A percentile compares a stretch with the other conserved stretches of the same genome.
These are phyloP conservation scores for Spheniscus mendiculus DNA, from an alignment of 2,113 vertebrate species.

Conservation along the genomic window DNA sequence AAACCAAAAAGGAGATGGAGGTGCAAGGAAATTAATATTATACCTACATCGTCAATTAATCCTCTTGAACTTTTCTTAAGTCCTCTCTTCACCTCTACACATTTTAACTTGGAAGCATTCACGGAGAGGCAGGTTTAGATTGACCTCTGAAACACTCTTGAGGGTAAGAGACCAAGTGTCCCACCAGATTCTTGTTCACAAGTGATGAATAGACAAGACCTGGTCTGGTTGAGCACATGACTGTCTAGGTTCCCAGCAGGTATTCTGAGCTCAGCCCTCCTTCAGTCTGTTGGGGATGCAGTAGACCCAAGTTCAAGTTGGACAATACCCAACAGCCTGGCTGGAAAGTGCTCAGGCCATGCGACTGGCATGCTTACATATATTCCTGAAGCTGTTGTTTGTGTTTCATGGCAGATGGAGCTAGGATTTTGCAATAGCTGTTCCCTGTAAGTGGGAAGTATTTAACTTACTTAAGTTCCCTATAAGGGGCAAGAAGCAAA, in stretches of 20 bases:
- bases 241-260: not conserved
- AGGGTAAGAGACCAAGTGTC: not conserved
- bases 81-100: not conserved
- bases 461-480: too few species aligned
- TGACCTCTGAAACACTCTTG: not conserved
- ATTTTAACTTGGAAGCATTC: not conserved
- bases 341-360: not conserved
- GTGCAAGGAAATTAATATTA: not conserved
- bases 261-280: not conserved
- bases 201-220: not conserved
- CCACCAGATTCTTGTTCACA: not conserved
- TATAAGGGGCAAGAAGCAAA: not conserved
- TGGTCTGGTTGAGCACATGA: not conserved
- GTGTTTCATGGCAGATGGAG: not conserved
- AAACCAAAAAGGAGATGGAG: not conserved
- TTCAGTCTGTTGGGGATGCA: not conserved
- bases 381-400: not conserved
- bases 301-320: not conserved
- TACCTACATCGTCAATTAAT: not conserved
- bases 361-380: not conserved
- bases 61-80: not conserved
- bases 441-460: not conserved
- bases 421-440: not conserved
- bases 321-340: not conserved
- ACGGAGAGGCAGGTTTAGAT: not conserved